Percentiles rank a stretch among this genome's conserved stretches.
Evolutionary conservation across 1,140 invertebrate genomes (phyloP).

Genomic region (Pseudomyrmex flavicornis): DNA sequence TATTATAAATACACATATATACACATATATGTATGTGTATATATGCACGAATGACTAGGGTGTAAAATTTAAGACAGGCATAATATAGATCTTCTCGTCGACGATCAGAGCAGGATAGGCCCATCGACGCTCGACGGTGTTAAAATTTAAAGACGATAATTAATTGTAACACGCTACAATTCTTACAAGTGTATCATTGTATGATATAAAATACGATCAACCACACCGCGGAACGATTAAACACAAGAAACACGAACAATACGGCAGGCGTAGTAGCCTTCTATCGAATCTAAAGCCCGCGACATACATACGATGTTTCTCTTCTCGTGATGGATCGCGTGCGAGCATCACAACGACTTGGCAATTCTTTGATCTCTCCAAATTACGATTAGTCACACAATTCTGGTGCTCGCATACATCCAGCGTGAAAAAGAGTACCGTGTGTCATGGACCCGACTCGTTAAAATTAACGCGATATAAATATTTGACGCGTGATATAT

Average conservation of each 20-base stretch:
- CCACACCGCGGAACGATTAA: background rate
- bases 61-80: conserved; percentile 77
- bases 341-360: too few relatives aligned
- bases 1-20: conserved; percentile 68
- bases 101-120: conserved; percentile 66
- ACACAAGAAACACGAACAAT: conserved; percentile 12
- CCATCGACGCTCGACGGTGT: background rate
- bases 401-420: too few relatives aligned
- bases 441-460: too few relatives aligned
- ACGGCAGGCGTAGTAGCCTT: background rate
- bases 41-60: conserved; percentile 83
- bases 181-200: background rate
- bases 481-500: background rate
- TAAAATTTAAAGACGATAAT: background rate
- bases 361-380: too few relatives aligned
- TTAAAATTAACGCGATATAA: too few relatives aligned
- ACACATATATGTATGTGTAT: conserved; percentile 73
- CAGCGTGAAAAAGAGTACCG: too few relatives aligned
- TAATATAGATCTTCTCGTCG: conserved; percentile 69
- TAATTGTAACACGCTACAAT: background rate
- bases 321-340: too few relatives aligned
- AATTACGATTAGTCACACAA: too few relatives aligned
- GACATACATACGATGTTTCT: too few relatives aligned
- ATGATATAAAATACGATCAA: conserved; percentile 4
- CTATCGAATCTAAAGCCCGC: too few relatives aligned